Conservation (phyloP, 2,888 invertebrate genomes). For the Gymnocheta viridis region DNA sequence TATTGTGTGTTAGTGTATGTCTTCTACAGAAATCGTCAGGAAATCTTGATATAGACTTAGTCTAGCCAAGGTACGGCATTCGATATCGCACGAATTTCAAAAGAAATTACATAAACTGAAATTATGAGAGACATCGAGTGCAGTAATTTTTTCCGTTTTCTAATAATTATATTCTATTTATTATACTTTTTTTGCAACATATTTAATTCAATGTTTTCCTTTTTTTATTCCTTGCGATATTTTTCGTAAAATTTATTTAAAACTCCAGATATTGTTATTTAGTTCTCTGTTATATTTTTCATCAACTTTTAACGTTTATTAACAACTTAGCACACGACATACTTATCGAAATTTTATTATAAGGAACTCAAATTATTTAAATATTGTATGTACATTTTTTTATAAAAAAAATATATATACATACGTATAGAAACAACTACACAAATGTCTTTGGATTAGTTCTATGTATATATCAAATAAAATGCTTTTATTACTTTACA, state of each 20-base stretch:
- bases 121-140: no score
- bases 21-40: no score
- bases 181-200: constrained; percentile 1
- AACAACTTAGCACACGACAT: constrained; percentile 54
- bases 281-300: constrained; percentile 18
- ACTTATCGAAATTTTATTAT: constrained; percentile 46
- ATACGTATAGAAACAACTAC: neutral
- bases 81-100: no score
- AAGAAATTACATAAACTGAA: no score
- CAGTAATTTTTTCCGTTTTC: no score
- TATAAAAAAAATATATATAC: neutral
- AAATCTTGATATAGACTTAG: no score
- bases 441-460: constrained; percentile 37
- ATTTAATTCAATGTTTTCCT: constrained; percentile 23
- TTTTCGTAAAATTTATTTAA: neutral
- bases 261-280: no score
- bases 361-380: constrained; percentile 28
- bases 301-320: constrained; percentile 56
- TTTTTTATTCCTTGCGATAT: neutral
- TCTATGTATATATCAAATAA: neutral
- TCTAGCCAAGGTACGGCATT: no score
- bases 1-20: no score
- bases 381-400: constrained; percentile 1
- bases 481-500: constrained; percentile 7
- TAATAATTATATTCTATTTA: no score